Base-by-base conservation (phyloP, 2,113 vertebrate genomes). In the Colaptes auratus region DNA sequence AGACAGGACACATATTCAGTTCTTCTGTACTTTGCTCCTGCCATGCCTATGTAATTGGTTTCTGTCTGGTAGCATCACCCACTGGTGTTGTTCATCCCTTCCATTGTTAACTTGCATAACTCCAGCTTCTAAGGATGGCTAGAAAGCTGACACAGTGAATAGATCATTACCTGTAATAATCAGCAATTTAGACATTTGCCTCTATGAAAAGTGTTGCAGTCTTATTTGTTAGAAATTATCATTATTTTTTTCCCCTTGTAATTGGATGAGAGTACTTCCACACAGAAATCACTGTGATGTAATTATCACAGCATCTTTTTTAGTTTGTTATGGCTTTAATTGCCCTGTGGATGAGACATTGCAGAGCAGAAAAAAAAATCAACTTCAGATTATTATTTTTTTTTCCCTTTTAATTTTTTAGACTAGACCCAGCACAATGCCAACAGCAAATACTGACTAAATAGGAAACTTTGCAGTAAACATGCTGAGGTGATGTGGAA, bases 101-200 rank as follows among this genome's bases (percentile, higher is more conserved):
- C 55, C 79, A 69, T 95, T 86, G 69, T 89, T 95, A 73, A 73
- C 90, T 93, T 42, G 69, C 44, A 20, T 75, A 86, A 86, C 91
- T 95, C 76, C 76, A 30, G 82, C 90, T 93, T 74, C 74, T 53
- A 8, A 65, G 74, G 27, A 50, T 72, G 61, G 44, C 70, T 83
- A 17, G 48, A 67, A 48, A 69, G 76, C 76, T 88, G 77, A 53
- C 63, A 86, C 1, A 58, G 44, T 92, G 95, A 96, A 95, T 96
- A 90, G 90, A 94, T 90, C 81, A 79, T 95, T 96, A 87, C 89
- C 81, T 92, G 56, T 88, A 93, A 92, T 95, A 97, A 93, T 89
- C 77, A 91, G 63, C 94, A 96, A 95, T 95, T 95, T 95, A 71
- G 42, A 97, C 93, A 92, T 95, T 94, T 86, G 82, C 65, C 58